Conservation (phyloP, 2,797 vertebrate species). For the Lophotriccus pileatus region DNA sequence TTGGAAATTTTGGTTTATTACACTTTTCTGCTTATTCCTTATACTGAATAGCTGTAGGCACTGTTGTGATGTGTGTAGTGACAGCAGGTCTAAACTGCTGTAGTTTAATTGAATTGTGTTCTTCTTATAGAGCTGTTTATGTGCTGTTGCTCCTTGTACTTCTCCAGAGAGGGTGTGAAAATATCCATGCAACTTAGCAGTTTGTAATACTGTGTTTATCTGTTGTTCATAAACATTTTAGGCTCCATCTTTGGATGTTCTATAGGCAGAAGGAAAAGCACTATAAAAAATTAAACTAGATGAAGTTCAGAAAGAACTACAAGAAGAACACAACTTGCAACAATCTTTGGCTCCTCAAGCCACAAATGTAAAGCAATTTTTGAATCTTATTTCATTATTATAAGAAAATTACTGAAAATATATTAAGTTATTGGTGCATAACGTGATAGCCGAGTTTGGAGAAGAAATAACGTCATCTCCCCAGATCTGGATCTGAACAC, state of each 20-base stretch:
- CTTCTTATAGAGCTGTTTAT: neutral
- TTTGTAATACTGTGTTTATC: neutral
- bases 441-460: neutral
- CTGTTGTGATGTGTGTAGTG: neutral
- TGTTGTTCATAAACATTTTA: slow-evolving; percentile 19
- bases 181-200: neutral
- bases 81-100: neutral
- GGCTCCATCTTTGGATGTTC: slow-evolving; percentile 24
- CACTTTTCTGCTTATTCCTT: neutral
- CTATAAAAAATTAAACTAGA: slow-evolving; percentile 11
- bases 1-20: neutral
- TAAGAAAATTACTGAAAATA: neutral
- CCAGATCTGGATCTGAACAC: neutral
- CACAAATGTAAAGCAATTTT: slow-evolving; percentile 64
- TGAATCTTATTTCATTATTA: neutral
- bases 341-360: slow-evolving; percentile 36
- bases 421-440: neutral
- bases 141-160: neutral
- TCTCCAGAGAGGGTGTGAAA: neutral
- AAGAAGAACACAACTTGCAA: neutral
- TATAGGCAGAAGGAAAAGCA: slow-evolving; percentile 57
- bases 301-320: neutral
- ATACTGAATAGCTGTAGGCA: neutral
- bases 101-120: neutral
- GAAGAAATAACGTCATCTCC: neutral